phyloP scores from a whole-genome alignment of 2,888 invertebrate genomes.

The Apotomis turbidana region DNA sequence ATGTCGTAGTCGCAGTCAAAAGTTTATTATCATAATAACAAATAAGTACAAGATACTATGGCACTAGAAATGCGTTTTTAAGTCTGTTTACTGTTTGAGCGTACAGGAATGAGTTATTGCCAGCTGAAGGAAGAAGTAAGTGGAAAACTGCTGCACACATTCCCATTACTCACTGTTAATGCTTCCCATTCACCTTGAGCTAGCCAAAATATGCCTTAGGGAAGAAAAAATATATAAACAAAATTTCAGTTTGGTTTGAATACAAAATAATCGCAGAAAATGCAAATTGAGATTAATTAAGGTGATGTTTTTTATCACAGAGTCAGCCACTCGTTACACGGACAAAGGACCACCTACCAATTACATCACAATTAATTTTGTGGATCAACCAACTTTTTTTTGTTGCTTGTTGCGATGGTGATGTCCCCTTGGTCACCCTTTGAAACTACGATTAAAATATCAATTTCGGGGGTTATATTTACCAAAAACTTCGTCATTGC shows the following conservation, averaged over 20 bases:
- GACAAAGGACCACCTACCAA: no score
- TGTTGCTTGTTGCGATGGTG: no score
- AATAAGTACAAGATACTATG: slow-evolving; percentile 68
- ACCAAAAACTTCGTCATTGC: no score
- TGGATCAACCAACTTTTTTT: no score
- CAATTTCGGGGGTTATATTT: no score
- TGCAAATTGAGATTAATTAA: slow-evolving; percentile 46
- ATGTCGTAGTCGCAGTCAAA: slow-evolving; percentile 20
- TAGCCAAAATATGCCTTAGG: neutral
- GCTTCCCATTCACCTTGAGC: slow-evolving; percentile 1
- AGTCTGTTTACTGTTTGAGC: slow-evolving; percentile 35
- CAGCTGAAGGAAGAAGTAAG: slow-evolving; percentile 25
- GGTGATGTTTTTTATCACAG: slow-evolving; percentile 36
- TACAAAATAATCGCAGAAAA: slow-evolving; percentile 60
- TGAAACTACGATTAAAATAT: no score
- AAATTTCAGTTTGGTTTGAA: neutral
- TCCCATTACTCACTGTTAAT: neutral
- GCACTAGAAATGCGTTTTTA: slow-evolving; percentile 60
- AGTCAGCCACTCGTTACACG: slow-evolving; percentile 25
- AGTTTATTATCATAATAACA: slow-evolving; percentile 42
- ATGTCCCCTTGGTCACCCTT: no score
- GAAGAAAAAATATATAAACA: no score
- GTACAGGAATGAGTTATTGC: slow-evolving; percentile 21
- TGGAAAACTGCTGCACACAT: neutral
- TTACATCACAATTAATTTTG: no score